Base-by-base conservation (phyloP, 2,888 invertebrate genomes). In the Eulithis testata region DNA sequence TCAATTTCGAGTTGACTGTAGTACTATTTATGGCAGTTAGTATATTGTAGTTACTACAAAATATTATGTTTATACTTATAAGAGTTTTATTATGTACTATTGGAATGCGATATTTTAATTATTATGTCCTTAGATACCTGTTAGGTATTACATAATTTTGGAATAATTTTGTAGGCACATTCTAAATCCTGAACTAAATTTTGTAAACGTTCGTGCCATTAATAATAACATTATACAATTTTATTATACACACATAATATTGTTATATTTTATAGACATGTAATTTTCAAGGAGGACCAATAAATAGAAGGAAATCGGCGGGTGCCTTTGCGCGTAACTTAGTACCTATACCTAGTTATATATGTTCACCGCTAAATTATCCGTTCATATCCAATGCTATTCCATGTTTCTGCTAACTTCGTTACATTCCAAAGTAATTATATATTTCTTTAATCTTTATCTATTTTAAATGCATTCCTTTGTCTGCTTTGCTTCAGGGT, bases 351-450 rank as follows among this genome's bases (percentile, higher is more conserved):
- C 77, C 76, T 82, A 82, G 69, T 71, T 69, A 73, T 76, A 81
- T 83, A 82, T 82, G 82, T 82, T 76, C 76, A 75, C 77, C 67
- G 70, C 74, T 70, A 73, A 72, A 70, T 73, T 54, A 60, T 31
- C 67, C 60, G 60, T 67, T 59, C 57, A 66, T 74, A 63, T 73
- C 65, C 66, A 70, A 74, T 74, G 60, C 70, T 59, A 69, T 37
- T 68, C 62, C 60, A 71, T 66, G 36, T 65, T 67, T 72, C 76
- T 66, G 66, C 70, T 75, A 83, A 78, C 90, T 91, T 92, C 91
- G 82, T 86, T 82, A 92, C 91, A 92, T 92, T 92, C 92, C 92
- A 92, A 90, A 89, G 88, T 90, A 87, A 69, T 69, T 55, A 55
- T 45, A 51, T 85, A 83, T 83, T 75, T 85, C 80, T 85, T 85